A percentile compares a stretch with the other conserved stretches of the same genome.
Evolutionary conservation across 2,888 invertebrate genomes (phyloP).

Genomic region (Drosophila mettleri): DNA sequence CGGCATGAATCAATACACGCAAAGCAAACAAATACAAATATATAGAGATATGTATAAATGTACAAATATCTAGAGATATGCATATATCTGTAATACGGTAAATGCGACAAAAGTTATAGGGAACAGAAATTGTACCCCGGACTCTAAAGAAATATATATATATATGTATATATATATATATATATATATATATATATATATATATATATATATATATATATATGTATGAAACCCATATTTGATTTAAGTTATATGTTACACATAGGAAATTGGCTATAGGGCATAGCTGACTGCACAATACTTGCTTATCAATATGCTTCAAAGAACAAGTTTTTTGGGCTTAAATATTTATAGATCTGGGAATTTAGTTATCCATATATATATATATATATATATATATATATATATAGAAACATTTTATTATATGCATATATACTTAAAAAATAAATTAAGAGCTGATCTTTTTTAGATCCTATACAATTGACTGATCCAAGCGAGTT

Average conservation of each 20-base stretch:
- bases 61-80: conserved; percentile 10
- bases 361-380: too few relatives aligned
- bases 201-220: not conserved
- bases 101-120: conserved; percentile 40
- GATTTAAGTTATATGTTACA: conserved; percentile 39
- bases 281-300: not conserved
- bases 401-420: too few relatives aligned
- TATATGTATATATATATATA: not conserved
- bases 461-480: too few relatives aligned
- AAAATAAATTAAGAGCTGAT: too few relatives aligned
- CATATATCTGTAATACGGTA: not conserved
- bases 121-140: conserved; percentile 5
- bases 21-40: conserved; percentile 4
- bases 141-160: not conserved
- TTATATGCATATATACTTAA: too few relatives aligned
- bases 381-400: too few relatives aligned
- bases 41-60: conserved; percentile 7
- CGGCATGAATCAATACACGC: conserved; percentile 22
- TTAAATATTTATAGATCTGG: too few relatives aligned
- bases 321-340: not conserved
- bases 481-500: too few relatives aligned
- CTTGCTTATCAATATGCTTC: not conserved
- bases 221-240: conserved; percentile 26
- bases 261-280: not conserved
- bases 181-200: conserved; percentile 4